Base-by-base conservation (phyloP, 2,797 vertebrate genomes). In the Sebastiscus albofasciatus region DNA sequence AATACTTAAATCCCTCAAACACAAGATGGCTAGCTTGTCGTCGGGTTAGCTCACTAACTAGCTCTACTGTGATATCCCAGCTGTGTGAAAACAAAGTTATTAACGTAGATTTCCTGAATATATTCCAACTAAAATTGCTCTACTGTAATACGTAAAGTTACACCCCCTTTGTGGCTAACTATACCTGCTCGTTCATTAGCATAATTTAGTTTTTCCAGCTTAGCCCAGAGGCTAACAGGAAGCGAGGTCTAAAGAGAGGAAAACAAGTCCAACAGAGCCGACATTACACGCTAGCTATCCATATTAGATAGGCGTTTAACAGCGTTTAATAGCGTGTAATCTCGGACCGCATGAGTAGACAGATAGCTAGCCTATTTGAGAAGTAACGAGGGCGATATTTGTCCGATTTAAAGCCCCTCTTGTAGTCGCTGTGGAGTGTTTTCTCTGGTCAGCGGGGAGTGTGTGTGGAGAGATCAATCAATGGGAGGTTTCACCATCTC, bases 381-480 rank as follows among this genome's bases (percentile, higher is more conserved):
- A 85, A 86, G 59, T 16, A 55, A 79, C 68, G 66, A 46, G 78
- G 81, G 83, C 70, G 27, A 34, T 83, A 67, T 89, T 85, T 83
- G 75, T 84, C 79, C 72, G 42, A 85, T 93, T 93, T 94, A 91
- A 94, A 93, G 86, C 92, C 92, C 92, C 90, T 91, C 90, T 92
- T 80, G 82, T 85, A 62, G 89, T 89, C 75, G 86, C 85, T 83
- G 77, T 87, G 84, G 89, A 90, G 89, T 91, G 93, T 93, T 93
- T 90, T 94, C 93, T 90, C 91, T 82, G 88, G 93, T 95, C 93
- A 94, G 92, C 89, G 91, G 93, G 91, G 93, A 93, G 92, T 91
- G 92, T 91, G 92, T 90, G 93, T 71, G 92, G 74, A 93, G 74
- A 93, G 90, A 96, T 96, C 94, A 94, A 94, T 95, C 94, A 95